A percentile compares a stretch with the other conserved stretches of the same genome.
phyloP scores from a whole-genome alignment of 2,113 vertebrate genomes.

The Trogon surrucura region DNA sequence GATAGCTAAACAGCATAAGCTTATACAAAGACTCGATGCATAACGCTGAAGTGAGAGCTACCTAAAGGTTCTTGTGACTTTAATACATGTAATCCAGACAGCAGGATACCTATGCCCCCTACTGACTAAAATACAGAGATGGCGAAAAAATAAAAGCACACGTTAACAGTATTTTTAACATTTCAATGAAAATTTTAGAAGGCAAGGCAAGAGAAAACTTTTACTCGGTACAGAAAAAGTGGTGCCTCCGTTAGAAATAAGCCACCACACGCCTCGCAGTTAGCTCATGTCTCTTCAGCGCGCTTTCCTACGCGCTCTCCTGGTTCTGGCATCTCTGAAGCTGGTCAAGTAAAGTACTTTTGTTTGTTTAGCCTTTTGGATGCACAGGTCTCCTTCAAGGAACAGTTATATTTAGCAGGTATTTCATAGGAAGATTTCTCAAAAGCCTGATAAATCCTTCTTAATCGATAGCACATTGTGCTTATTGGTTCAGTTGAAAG shows the following conservation, averaged over 20 bases:
- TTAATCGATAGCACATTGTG: not conserved
- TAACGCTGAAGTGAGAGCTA: not conserved
- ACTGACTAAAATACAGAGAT: slow-evolving; percentile 36
- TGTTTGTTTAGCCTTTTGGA: not conserved
- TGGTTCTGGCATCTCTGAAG: not conserved
- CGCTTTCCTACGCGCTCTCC: not conserved
- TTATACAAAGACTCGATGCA: rapidly evolving
- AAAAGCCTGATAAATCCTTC: not conserved
- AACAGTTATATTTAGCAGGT: not conserved
- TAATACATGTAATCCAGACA: not conserved
- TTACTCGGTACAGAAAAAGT: not conserved
- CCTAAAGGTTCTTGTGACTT: not conserved
- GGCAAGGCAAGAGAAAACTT: not conserved
- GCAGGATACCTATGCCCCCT: slow-evolving; percentile 67
- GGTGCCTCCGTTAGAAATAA: not conserved
- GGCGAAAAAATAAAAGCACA: not conserved
- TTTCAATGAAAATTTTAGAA: not conserved
- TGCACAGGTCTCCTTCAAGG: not conserved
- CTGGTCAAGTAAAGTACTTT: not conserved
- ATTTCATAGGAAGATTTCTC: not conserved
- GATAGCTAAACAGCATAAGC: not conserved
- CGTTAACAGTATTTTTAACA: not conserved
- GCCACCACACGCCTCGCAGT: not conserved
- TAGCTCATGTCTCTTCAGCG: not conserved
- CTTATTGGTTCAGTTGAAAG: not conserved